Evolutionary conservation across 35 echinoderm and acorn worm genomes (phyloP).

Genomic region (Apostichopus parvimensis): DNA sequence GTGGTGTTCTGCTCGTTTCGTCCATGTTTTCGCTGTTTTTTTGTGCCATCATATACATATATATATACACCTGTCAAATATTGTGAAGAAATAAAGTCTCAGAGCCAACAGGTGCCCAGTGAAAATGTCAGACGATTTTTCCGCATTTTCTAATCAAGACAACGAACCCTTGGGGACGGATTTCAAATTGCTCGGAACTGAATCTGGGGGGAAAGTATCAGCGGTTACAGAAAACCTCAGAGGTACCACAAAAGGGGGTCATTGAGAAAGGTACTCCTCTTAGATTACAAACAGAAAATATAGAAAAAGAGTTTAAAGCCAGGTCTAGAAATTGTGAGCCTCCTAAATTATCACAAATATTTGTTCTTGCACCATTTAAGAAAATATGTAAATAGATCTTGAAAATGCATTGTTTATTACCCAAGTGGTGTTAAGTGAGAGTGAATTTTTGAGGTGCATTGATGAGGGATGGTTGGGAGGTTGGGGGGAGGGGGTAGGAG

Average conservation of each 20-base stretch:
- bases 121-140: neutral
- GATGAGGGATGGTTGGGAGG: too few relatives aligned
- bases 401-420: neutral
- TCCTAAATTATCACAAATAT: too few relatives aligned
- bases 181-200: conserved; percentile 17
- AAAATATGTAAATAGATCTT: conserved; percentile 19
- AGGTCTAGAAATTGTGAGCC: neutral
- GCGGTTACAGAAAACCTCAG: neutral
- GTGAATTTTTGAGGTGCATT: neutral
- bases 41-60: neutral
- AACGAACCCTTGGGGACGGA: neutral
- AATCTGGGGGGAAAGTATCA: conserved; percentile 11
- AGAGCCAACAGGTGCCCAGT: conserved; percentile 11
- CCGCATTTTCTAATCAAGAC: conserved; percentile 7
- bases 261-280: neutral
- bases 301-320: neutral
- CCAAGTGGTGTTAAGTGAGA: neutral
- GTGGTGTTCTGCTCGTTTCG: neutral
- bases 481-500: too few relatives aligned
- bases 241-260: conserved; percentile 3
- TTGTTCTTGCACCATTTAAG: neutral
- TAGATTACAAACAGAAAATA: neutral
- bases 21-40: neutral
- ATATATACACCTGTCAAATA: neutral
- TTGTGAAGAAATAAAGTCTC: neutral